phyloP scores from a whole-genome alignment of 2,797 vertebrate species.

The Bovichtus diacanthus region DNA sequence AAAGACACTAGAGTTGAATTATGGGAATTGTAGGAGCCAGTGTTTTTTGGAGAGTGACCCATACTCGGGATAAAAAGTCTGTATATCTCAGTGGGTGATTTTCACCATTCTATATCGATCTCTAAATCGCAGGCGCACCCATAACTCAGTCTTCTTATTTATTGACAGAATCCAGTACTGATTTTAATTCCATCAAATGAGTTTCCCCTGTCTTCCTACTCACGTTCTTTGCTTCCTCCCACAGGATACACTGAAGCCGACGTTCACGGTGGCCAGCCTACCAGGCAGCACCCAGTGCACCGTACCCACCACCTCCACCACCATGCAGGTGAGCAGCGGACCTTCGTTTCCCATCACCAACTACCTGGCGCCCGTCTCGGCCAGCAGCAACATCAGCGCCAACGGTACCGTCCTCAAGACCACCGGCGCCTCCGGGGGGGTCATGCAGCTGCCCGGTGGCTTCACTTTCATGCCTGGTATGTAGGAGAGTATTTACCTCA shows the following conservation, averaged over 20 bases:
- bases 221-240: conserved; percentile 23
- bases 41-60: background rate
- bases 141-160: background rate
- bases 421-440: conserved; percentile 87
- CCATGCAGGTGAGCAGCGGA: conserved; percentile 98
- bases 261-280: conserved; percentile 94
- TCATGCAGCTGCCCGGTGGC: conserved; percentile 95
- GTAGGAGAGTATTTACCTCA: conserved; percentile 43
- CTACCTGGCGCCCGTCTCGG: conserved; percentile 95
- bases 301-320: conserved; percentile 95
- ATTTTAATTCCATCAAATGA: background rate
- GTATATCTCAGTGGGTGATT: background rate
- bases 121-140: background rate
- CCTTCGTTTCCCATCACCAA: conserved; percentile 98
- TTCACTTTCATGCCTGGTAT: conserved; percentile 98
- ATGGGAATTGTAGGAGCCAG: conserved; percentile 4
- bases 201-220: background rate
- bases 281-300: conserved; percentile 93
- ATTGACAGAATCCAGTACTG: background rate
- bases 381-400: conserved; percentile 89
- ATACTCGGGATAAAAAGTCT: background rate
- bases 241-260: conserved; percentile 95
- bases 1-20: background rate
- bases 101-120: background rate
- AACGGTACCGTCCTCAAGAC: conserved; percentile 97